Conservation (phyloP, 2,113 vertebrate genomes). For the Grus americana region DNA sequence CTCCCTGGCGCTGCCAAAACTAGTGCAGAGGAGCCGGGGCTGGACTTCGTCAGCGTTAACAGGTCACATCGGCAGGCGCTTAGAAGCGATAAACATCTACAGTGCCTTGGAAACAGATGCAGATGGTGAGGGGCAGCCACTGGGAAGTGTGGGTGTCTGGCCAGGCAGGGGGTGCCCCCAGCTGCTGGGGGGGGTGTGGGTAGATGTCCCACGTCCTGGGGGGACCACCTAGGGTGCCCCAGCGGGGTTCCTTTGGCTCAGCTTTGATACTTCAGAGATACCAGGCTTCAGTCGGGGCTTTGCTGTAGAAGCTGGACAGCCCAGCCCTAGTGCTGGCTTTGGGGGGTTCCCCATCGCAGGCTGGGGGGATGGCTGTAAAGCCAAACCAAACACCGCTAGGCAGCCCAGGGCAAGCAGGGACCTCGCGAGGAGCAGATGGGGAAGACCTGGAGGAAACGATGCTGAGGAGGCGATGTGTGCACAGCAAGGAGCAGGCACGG, state of each 20-base stretch:
- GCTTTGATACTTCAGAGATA: not conserved
- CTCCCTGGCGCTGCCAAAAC: not conserved
- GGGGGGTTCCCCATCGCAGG: not conserved
- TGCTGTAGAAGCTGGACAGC: not conserved
- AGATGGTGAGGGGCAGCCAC: not conserved
- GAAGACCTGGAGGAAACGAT: not conserved
- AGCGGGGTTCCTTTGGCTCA: not conserved
- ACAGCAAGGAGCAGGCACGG: fast-evolving
- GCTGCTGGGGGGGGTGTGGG: not conserved
- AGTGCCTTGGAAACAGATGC: not conserved
- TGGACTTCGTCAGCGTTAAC: not conserved
- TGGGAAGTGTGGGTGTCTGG: not conserved
- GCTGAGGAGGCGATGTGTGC: fast-evolving
- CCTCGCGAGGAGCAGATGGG: not conserved
- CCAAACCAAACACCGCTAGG: not conserved
- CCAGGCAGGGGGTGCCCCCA: fast-evolving
- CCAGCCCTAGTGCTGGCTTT: not conserved
- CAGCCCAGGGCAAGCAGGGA: not conserved
- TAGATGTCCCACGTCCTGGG: too few species aligned
- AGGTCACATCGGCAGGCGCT: not conserved
- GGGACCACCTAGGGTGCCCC: too few species aligned
- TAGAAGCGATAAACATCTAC: not conserved
- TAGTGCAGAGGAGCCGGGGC: fast-evolving
- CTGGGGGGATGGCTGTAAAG: not conserved
- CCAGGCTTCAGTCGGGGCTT: not conserved